These are phyloP conservation scores for Stenurella melanura DNA, from an alignment of 2,888 invertebrate genomes.

Conservation along the genomic window DNA sequence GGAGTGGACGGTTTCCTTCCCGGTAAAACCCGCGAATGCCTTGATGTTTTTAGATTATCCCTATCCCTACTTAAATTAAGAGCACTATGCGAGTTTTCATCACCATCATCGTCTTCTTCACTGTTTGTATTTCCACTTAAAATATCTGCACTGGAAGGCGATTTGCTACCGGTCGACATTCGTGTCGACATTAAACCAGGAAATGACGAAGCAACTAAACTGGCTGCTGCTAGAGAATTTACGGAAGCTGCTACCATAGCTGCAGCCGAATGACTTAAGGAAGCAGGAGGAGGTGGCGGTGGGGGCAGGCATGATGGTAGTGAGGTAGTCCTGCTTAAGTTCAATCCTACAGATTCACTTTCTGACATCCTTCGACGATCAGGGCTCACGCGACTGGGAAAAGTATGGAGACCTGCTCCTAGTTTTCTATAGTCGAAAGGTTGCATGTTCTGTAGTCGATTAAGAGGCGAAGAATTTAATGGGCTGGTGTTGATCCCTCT, in stretches of 20 bases:
- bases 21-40: conserved; percentile 71
- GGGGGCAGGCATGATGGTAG: conserved; percentile 79
- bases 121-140: conserved; percentile 71
- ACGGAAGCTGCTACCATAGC: conserved; percentile 82
- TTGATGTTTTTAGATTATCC: conserved; percentile 73
- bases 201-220: conserved; percentile 79
- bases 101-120: conserved; percentile 78
- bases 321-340: conserved; percentile 78
- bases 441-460: conserved; percentile 95
- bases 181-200: conserved; percentile 77
- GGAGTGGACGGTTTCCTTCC: conserved; percentile 82
- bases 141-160: conserved; percentile 70
- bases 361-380: conserved; percentile 76
- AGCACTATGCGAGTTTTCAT: conserved; percentile 79
- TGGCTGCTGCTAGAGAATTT: conserved; percentile 75
- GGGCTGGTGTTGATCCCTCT: conserved; percentile 78
- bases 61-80: conserved; percentile 79
- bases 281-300: conserved; percentile 78
- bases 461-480: conserved; percentile 83
- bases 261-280: conserved; percentile 80
- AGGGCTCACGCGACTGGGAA: conserved; percentile 73
- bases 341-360: conserved; percentile 76
- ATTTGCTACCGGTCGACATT: conserved; percentile 75
- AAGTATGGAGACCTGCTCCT: conserved; percentile 76
- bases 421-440: conserved; percentile 94